Evolutionary conservation across 2,113 vertebrate genomes (phyloP).

Genomic region (Cricetomys ansorgei): DNA sequence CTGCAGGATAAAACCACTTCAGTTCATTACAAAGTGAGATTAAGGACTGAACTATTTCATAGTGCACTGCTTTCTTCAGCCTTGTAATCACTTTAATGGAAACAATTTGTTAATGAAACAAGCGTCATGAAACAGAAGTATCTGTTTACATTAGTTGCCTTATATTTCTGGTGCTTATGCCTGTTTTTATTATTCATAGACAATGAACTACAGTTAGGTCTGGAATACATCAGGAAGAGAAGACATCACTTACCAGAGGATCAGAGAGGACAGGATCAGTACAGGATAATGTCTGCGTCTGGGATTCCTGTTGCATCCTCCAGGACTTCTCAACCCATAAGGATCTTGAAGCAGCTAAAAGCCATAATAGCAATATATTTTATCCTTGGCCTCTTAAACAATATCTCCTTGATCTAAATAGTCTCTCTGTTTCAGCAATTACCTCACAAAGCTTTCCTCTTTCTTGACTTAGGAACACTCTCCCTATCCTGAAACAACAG

Average conservation of each 20-base stretch:
- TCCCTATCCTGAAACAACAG: constrained; percentile 3
- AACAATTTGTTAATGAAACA: constrained; percentile 76
- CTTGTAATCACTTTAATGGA: constrained; percentile 68
- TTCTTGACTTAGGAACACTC: constrained; percentile 27
- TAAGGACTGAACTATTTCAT: constrained; percentile 65
- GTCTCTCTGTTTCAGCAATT: constrained; percentile 63
- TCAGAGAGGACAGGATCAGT: neutral
- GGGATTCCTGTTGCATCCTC: constrained; percentile 39
- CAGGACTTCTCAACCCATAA: constrained; percentile 52
- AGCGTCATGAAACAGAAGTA: constrained; percentile 65
- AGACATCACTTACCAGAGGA: neutral
- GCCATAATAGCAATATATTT: constrained; percentile 62
- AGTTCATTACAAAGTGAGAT: neutral
- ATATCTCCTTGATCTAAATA: constrained; percentile 38
- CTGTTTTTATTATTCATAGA: constrained; percentile 49
- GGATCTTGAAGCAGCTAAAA: constrained; percentile 56
- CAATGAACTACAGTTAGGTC: neutral
- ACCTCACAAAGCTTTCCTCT: constrained; percentile 53
- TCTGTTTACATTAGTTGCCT: constrained; percentile 28
- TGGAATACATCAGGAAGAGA: constrained; percentile 57
- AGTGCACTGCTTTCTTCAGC: constrained; percentile 63
- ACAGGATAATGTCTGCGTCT: constrained; percentile 28
- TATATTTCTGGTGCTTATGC: constrained; percentile 46
- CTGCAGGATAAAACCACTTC: neutral
- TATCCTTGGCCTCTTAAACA: constrained; percentile 49